Conservation (phyloP, 2,888 invertebrate genomes). For the Spialia ferax region DNA sequence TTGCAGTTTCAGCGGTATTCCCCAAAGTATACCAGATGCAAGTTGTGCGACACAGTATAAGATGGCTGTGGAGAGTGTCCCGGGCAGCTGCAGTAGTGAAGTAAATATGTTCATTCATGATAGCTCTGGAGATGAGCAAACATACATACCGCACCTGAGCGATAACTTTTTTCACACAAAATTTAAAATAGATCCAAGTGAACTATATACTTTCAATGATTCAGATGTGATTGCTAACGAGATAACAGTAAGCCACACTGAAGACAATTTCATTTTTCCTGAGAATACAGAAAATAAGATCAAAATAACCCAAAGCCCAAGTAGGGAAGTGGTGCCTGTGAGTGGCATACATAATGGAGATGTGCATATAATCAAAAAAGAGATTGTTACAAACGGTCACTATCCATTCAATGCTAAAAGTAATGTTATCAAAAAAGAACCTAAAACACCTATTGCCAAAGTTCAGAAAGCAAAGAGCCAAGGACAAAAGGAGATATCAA, state of each 20-base stretch:
- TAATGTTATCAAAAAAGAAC: constrained; percentile 54
- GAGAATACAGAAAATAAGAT: constrained; percentile 68
- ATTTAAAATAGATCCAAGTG: constrained; percentile 84
- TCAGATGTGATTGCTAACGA: constrained; percentile 81
- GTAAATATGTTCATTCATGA: constrained; percentile 79
- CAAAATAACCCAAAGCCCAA: constrained; percentile 67
- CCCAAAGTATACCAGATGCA: constrained; percentile 82
- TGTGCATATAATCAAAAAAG: constrained; percentile 60
- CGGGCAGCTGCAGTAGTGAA: constrained; percentile 72
- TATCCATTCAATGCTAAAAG: constrained; percentile 55
- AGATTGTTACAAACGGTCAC: constrained; percentile 71
- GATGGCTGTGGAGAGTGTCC: constrained; percentile 79
- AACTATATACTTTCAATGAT: constrained; percentile 82
- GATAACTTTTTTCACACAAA: constrained; percentile 79
- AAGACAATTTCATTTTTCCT: constrained; percentile 73
- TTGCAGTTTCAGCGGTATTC: constrained; percentile 81
- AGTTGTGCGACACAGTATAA: constrained; percentile 84
- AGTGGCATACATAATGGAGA: constrained; percentile 70
- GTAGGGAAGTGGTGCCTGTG: constrained; percentile 66
- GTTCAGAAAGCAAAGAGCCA: constrained; percentile 65
- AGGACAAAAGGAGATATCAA: constrained; percentile 59
- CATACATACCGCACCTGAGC: constrained; percentile 75
- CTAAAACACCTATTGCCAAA: constrained; percentile 69
- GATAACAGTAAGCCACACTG: constrained; percentile 81
- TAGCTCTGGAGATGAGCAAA: constrained; percentile 75